These are phyloP conservation scores for Gorsachius magnificus DNA, from an alignment of 2,797 vertebrate genomes.

Conservation along the genomic window DNA sequence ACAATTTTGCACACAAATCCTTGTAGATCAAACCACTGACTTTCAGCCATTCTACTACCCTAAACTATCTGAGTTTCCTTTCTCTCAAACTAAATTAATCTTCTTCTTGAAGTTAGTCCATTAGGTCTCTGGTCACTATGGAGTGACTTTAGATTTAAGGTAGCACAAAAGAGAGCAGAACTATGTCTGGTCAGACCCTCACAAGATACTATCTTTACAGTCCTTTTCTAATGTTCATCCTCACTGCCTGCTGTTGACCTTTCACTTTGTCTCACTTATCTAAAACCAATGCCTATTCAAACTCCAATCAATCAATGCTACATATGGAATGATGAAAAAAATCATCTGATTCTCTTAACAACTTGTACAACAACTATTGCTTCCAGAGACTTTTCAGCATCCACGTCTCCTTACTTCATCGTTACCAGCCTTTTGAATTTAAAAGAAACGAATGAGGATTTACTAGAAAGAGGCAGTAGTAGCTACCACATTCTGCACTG, in stretches of 20 bases:
- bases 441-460: conserved; percentile 23
- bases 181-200: background rate
- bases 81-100: background rate
- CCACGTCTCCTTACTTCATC: conserved; percentile 38
- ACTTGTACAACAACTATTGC: conserved; percentile 70
- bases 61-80: background rate
- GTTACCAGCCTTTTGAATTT: conserved; percentile 45
- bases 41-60: background rate
- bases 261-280: conserved; percentile 92
- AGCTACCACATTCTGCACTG: background rate
- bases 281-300: conserved; percentile 89
- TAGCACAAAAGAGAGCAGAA: background rate
- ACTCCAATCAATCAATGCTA: conserved; percentile 89
- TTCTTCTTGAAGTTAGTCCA: background rate
- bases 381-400: conserved; percentile 59
- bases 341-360: conserved; percentile 74
- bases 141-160: background rate
- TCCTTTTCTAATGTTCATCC: conserved; percentile 61
- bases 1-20: background rate
- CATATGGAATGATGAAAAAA: conserved; percentile 70
- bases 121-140: fast-evolving
- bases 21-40: background rate
- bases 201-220: background rate
- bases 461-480: background rate
- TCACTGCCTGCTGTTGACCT: conserved; percentile 83